These are phyloP conservation scores for Manis crassicaudata DNA, from an alignment of 2,797 vertebrate species.

Conservation along the genomic window DNA sequence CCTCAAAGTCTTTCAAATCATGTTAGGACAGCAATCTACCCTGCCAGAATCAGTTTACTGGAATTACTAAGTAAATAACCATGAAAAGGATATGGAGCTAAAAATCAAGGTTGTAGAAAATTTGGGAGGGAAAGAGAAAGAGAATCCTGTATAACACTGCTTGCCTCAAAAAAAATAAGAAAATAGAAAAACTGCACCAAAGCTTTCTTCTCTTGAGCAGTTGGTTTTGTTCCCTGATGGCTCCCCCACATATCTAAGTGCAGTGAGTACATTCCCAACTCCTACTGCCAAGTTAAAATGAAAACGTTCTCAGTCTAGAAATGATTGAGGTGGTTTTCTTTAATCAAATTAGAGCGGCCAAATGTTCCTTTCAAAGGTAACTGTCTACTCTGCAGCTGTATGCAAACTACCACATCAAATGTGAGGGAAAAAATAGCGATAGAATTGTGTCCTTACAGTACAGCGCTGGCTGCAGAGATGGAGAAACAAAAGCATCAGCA, in stretches of 20 bases:
- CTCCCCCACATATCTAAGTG: conserved; percentile 83
- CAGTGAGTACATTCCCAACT: conserved; percentile 87
- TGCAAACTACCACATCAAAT: conserved; percentile 91
- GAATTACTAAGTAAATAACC: conserved; percentile 39
- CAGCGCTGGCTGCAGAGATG: conserved; percentile 82
- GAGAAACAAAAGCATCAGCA: conserved; percentile 85
- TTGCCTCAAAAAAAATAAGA: conserved; percentile 54
- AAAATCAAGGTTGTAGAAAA: conserved; percentile 55
- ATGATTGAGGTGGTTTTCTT: conserved; percentile 91
- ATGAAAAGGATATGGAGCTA: conserved; percentile 36
- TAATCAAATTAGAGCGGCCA: conserved; percentile 92
- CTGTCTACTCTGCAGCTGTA: conserved; percentile 92
- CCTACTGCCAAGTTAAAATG: conserved; percentile 89
- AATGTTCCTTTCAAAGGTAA: conserved; percentile 93
- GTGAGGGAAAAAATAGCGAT: conserved; percentile 83
- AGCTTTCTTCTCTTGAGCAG: conserved; percentile 71
- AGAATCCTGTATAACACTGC: conserved; percentile 45
- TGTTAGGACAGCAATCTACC: background rate
- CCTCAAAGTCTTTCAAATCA: background rate
- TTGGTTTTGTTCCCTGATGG: conserved; percentile 80
- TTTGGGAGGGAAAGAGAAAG: conserved; percentile 1
- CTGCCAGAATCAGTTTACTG: conserved; percentile 32
- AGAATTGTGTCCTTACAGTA: conserved; percentile 88
- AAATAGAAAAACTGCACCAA: conserved; percentile 67
- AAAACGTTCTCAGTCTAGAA: conserved; percentile 89